These are phyloP conservation scores for Drosophila nr. fundita DNA, from an alignment of 2,888 invertebrate genomes.

Conservation along the genomic window DNA sequence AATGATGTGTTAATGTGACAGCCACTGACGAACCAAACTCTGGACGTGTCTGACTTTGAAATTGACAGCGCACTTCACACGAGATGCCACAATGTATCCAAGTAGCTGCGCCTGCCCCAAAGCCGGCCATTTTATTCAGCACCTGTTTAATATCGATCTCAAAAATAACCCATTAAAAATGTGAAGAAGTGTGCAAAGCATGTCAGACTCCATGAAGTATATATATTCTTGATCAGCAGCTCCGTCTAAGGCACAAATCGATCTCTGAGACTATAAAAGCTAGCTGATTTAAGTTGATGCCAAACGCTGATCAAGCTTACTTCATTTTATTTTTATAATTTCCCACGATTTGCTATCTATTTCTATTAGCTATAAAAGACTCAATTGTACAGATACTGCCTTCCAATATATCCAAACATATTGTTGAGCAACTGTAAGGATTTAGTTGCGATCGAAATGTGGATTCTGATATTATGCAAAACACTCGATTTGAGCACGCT, in stretches of 20 bases:
- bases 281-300: background rate
- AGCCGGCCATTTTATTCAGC: background rate
- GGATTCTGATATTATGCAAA: too few relatives aligned
- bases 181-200: background rate
- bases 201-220: background rate
- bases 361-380: too few relatives aligned
- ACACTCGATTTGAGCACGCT: too few relatives aligned
- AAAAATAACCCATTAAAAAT: background rate
- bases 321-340: background rate
- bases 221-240: background rate
- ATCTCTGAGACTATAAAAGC: background rate
- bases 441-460: too few relatives aligned
- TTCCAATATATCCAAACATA: too few relatives aligned
- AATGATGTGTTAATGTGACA: conserved; percentile 84
- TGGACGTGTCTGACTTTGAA: conserved; percentile 7
- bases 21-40: conserved; percentile 40
- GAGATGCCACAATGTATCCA: background rate
- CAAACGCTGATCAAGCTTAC: fast-evolving
- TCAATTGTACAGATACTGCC: too few relatives aligned
- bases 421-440: too few relatives aligned
- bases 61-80: conserved; percentile 18
- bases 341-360: background rate
- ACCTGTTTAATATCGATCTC: background rate
- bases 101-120: background rate
- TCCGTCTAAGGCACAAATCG: fast-evolving